Evolutionary conservation across 2,797 vertebrate species (phyloP), one percentile per base, ranked within the genome.

Genomic region (Pyrrhura leucotis): DNA sequence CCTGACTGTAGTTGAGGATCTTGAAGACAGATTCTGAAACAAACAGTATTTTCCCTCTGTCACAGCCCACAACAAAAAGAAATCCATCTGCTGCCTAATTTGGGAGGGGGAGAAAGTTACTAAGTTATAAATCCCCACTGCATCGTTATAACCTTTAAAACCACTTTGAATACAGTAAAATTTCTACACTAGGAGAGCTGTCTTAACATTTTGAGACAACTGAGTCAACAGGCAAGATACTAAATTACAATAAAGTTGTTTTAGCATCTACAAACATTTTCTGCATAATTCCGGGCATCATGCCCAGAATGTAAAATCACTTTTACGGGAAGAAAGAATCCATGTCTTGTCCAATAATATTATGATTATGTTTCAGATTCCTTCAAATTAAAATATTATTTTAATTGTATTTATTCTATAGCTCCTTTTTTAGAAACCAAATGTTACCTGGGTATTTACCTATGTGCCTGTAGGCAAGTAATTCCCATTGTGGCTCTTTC

Each of bases 1-100:
- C 99, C 99, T 99, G 99, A 96, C 99, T 99, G 96, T 99, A 99
- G 98, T 99, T 99, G 95, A 99, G 99, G 93, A 99, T 99, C 98
- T 99, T 99, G 98, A 99, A 99, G 94, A 99, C 99, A 0, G 99
- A 99, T 98, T 99, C 99, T 17, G 99, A 99, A 92, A 99, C 99
- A 76, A 99, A 99, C 65, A 99, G 98, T 89, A 99, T 99, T 97
- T 99, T 99, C 80, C 99, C 99, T 87, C 99, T 99, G 97, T 99
- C 99, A 86, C 99, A 99, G 72, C 99, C 99, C 37, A 99, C 99
- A 94, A 99, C 99, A 93, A 99, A 99, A 92, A 99, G 99, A 98
- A 99, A 99, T 73, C 99, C 99, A 90, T 99, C 99, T 76, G 99
- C 99, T 95, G 99, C 99, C 99, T 99, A 98, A 82, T 91, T 88